Evolutionary conservation across 2,113 vertebrate genomes (phyloP), one percentile per base, ranked within the genome.

Genomic region (Todiramphus saurophagus): DNA sequence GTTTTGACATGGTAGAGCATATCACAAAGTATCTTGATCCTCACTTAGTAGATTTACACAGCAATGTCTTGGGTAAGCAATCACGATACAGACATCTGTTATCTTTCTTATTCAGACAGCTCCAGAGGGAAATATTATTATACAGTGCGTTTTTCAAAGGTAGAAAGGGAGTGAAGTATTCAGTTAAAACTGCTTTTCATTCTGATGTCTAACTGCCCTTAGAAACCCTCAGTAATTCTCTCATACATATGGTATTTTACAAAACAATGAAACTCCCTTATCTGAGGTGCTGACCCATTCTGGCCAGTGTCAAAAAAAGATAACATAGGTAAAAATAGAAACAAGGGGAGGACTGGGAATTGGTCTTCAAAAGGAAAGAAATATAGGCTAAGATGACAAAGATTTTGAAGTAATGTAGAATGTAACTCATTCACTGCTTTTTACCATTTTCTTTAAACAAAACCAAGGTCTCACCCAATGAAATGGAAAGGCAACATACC

Each of bases 41-140:
- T 69, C 74, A 37, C 67, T 92, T 90, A 94, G 55, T 51, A 73
- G 90, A 77, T 90, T 95, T 95, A 93, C 68, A 53, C 53, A 82
- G 91, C 87, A 87, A 95, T 83, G 84, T 93, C 84, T 89, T 85
- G 81, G 74, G 78, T 94, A 94, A 93, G 87, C 77, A 91, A 92
- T 73, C 93, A 91, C 3, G 1, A 85, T 89, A 93, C 43, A 94
- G 69, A 85, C 91, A 89, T 85, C 77, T 78, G 94, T 94, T 96
- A 89, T 84, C 93, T 84, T 94, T 87, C 91, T 67, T 68, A 96
- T 84, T 95, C 95, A 96, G 93, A 93, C 81, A 93, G 66, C 58
- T 96, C 91, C 78, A 95, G 93, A 89, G 89, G 81, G 89, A 97
- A 89, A 82, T 79, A 83, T 70, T 92, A 93, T 83, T 95, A 92